Evolutionary conservation across 2,113 vertebrate species (phyloP).

Genomic region (Silurus meridionalis): DNA sequence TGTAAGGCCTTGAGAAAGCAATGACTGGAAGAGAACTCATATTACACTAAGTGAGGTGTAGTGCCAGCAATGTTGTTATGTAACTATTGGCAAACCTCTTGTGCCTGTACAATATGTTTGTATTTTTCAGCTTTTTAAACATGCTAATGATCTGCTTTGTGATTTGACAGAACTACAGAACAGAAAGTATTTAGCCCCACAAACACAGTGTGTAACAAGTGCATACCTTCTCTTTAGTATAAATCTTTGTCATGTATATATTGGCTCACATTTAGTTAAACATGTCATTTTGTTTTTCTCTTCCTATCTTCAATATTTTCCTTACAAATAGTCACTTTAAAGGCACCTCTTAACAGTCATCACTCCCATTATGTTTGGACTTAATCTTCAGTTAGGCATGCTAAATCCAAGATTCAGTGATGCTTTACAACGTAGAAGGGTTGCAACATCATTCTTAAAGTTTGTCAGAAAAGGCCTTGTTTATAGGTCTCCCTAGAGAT

Average conservation of each 20-base stretch:
- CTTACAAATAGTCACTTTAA: not conserved
- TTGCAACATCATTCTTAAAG: not conserved
- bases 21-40: not conserved
- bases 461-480: slow-evolving; percentile 4
- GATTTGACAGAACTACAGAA: not conserved
- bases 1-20: not conserved
- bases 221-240: not conserved
- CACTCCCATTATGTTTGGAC: not conserved
- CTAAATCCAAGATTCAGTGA: not conserved
- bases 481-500: not conserved
- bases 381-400: not conserved
- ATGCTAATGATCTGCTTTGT: slow-evolving; percentile 10
- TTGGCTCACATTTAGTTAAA: not conserved
- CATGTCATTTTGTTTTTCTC: not conserved
- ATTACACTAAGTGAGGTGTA: not conserved
- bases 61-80: not conserved
- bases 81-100: slow-evolving; percentile 4
- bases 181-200: not conserved
- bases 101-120: not conserved
- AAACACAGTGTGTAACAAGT: slow-evolving; percentile 7
- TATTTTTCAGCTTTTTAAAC: not conserved
- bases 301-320: not conserved
- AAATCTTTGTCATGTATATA: not conserved
- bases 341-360: not conserved
- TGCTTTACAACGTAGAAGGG: not conserved